phyloP scores from a whole-genome alignment of 2,113 vertebrate species.

The Lagopus leucura region DNA sequence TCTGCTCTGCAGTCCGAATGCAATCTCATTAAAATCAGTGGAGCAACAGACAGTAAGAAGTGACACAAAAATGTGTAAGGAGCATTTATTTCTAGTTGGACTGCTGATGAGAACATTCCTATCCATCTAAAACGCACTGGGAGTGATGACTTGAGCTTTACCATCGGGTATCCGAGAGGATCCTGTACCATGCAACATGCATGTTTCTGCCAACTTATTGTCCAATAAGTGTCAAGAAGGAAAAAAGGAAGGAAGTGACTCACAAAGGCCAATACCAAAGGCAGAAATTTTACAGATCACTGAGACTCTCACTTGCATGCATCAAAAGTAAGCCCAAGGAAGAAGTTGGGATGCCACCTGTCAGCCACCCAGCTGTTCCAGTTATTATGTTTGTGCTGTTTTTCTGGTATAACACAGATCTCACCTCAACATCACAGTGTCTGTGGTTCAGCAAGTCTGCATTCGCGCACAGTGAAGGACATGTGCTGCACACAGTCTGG shows the following conservation, averaged over 20 bases:
- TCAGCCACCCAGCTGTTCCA: not conserved
- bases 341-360: not conserved
- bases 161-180: not conserved
- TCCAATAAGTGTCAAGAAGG: not conserved
- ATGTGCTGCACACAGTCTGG: not conserved
- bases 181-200: accelerated
- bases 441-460: not conserved
- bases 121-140: not conserved
- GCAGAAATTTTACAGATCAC: not conserved
- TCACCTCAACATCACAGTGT: accelerated
- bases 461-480: not conserved
- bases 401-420: not conserved
- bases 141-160: not conserved
- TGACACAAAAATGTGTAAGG: not conserved
- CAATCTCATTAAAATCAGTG: not conserved
- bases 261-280: not conserved
- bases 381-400: not conserved
- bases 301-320: not conserved
- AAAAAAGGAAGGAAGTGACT: not conserved
- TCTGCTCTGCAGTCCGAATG: not conserved
- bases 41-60: not conserved
- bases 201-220: not conserved
- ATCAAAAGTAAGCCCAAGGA: not conserved
- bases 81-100: not conserved
- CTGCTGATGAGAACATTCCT: not conserved